Evolutionary conservation across 2,888 invertebrate genomes (phyloP).

Genomic region (Eupeodes latifasciatus): DNA sequence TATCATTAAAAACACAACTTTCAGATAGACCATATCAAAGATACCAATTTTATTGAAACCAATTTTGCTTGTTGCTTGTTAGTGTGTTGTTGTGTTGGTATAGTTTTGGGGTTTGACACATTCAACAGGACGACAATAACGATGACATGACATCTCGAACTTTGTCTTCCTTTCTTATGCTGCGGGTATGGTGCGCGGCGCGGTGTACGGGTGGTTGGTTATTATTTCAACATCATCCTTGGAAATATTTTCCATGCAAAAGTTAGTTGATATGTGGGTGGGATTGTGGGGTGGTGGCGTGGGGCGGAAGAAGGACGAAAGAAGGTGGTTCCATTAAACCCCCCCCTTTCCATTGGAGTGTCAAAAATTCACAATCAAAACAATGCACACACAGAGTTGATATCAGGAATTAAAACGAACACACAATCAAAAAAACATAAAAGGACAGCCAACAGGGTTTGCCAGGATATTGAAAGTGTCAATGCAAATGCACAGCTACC

Average conservation of each 20-base stretch:
- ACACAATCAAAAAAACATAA: slow-evolving; percentile 5
- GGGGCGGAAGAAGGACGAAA: neutral
- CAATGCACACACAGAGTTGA: slow-evolving; percentile 31
- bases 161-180: slow-evolving; percentile 27
- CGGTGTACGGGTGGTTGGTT: neutral
- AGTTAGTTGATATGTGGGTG: neutral
- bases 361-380: slow-evolving; percentile 61
- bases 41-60: slow-evolving; percentile 51
- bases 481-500: slow-evolving; percentile 48
- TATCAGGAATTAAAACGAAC: slow-evolving; percentile 18
- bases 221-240: slow-evolving; percentile 22
- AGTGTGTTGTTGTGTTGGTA: slow-evolving; percentile 21
- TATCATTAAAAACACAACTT: slow-evolving; percentile 52
- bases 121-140: slow-evolving; percentile 60
- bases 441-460: slow-evolving; percentile 49
- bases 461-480: slow-evolving; percentile 73
- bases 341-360: slow-evolving; percentile 1
- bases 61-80: slow-evolving; percentile 63
- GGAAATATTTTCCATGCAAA: slow-evolving; percentile 43
- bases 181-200: neutral
- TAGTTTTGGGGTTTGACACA: slow-evolving; percentile 52
- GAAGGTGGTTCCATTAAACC: slow-evolving; percentile 19
- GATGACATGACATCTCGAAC: slow-evolving; percentile 40
- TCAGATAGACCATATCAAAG: neutral
- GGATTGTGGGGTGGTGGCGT: neutral